Evolutionary conservation across 64 coral and sea anemone genomes (phyloP), one percentile per base, ranked within the genome.

Genomic region (Stichodactyla mertensii): DNA sequence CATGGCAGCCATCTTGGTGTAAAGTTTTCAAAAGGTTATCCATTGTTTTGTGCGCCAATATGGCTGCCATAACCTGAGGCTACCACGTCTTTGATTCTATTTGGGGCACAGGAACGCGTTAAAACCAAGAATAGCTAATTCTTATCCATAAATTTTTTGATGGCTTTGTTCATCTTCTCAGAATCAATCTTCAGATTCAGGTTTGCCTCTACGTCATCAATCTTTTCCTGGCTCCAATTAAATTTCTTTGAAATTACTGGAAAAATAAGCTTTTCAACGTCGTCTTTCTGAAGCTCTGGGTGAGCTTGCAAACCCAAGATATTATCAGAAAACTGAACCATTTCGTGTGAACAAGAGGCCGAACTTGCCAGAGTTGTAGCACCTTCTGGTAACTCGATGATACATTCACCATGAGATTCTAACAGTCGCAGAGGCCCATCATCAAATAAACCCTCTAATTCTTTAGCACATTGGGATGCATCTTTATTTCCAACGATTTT

Each of bases 381-480:
- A 4, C 88, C 86, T n/a, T 22, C 52, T 1, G 95, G 95, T 27
- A 98, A 60, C 87, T 89, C 87, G 14, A 69, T 31, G 28, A 94
- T 64, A 31, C 95, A 94, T 31, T 98, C 95, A 10, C 95, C 56
- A 71, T 98, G 95, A 55, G 89, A 94, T 71, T 98, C 58, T 66
- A 98, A 56, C 15, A 92, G 15, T 82, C 71, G 55, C 9, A 98
- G 52, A 16, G 95, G 67, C 4, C 92, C 77, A 71, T 91, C 81
- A 16, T 97, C 55, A 62, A 86, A 93, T 71, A 92, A 62, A 67
- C 87, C 85, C 36, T 93, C 71, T 18, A 94, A 71, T 87, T 57
- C 53, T 83, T 92, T 22, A 15, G 12, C 85, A 45, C 36, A 45
- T 51, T 93, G 64, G 18, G 91, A 81, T 84, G 56, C 54, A 74